Conservation (phyloP, 35 echinoderm and acorn worm genomes). For the Holothuria glaberrima region DNA sequence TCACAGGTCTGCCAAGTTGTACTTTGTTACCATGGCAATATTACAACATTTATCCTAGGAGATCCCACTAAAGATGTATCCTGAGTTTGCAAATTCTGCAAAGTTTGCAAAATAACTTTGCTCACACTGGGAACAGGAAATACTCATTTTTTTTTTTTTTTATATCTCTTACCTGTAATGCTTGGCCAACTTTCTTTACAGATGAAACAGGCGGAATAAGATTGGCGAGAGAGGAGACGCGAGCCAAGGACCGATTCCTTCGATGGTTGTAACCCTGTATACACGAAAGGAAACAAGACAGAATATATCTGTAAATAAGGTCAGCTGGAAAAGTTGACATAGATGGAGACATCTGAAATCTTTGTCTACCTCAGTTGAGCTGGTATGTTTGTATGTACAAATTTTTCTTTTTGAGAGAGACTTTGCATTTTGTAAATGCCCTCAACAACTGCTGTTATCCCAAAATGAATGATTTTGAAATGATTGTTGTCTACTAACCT, state of each 20-base stretch:
- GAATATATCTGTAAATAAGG: not conserved
- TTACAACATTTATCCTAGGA: too few relatives aligned
- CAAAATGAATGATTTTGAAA: too few relatives aligned
- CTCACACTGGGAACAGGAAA: not conserved
- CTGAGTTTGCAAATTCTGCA: too few relatives aligned
- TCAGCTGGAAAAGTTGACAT: not conserved
- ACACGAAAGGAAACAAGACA: not conserved
- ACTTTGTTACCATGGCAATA: too few relatives aligned
- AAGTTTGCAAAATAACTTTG: not conserved
- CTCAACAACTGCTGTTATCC: too few relatives aligned
- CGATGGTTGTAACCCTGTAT: constrained; percentile 39
- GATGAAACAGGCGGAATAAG: constrained; percentile 86
- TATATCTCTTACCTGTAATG: constrained; percentile 75
- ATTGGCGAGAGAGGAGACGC: constrained; percentile 75
- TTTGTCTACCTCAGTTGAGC: too few relatives aligned
- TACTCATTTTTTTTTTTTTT: not conserved
- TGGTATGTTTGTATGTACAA: too few relatives aligned
- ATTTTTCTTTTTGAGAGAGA: too few relatives aligned
- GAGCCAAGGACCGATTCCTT: constrained; percentile 52
- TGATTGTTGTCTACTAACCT: too few relatives aligned
- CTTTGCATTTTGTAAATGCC: too few relatives aligned
- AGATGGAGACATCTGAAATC: not conserved
- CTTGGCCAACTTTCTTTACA: constrained; percentile 94
- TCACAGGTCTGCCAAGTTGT: too few relatives aligned
- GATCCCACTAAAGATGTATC: too few relatives aligned